Evolutionary conservation across 2,888 invertebrate species (phyloP), one percentile per base, ranked within the genome.

Genomic region (Leptinotarsa rubiginosa): DNA sequence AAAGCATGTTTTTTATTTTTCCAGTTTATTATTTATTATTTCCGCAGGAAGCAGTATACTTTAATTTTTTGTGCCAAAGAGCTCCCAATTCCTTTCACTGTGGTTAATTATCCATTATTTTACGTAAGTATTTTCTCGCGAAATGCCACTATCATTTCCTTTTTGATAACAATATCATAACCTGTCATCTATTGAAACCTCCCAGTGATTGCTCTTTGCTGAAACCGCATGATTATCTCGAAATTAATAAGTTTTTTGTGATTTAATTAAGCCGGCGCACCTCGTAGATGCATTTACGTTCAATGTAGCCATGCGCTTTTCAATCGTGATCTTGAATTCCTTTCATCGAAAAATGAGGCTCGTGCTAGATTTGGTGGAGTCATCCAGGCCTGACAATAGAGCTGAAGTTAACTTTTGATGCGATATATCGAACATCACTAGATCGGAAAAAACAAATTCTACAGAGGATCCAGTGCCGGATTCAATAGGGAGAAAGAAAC

Each of bases 301-400:
- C 66, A 49, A 66, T 47, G 22, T 74, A 70, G 16, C 73, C 66
- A 66, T 62, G 73, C 73, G 59, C 69, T 70, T 73, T 70, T 66
- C 54, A 73, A 70, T 70, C 70, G 73, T 74, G 73, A 74, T 74
- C 65, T 65, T 73, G 70, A 50, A 65, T 74, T 70, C 47, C 62
- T 74, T 70, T 66, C 41, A 41, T 41, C 10, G 10, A 41, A 59
- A 74, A 59, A 73, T 65, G 72, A 68, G 25, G 68, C 50, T 62
- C 50, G 62, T 59, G 25, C 72, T 65, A 68, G 68, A 65, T 65
- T 15, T 62, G 15, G 31, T 65, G 73, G 50, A 65, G 56, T 59
- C 47, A 69, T 56, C 69, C 73, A 69, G 69, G 65, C 49, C 65
- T 65, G 47, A 65, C 56, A 41, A 65, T 47, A n/a, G 65, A 54